These are phyloP conservation scores for Zelleria hepariella DNA, from an alignment of 2,888 invertebrate species.

Conservation along the genomic window DNA sequence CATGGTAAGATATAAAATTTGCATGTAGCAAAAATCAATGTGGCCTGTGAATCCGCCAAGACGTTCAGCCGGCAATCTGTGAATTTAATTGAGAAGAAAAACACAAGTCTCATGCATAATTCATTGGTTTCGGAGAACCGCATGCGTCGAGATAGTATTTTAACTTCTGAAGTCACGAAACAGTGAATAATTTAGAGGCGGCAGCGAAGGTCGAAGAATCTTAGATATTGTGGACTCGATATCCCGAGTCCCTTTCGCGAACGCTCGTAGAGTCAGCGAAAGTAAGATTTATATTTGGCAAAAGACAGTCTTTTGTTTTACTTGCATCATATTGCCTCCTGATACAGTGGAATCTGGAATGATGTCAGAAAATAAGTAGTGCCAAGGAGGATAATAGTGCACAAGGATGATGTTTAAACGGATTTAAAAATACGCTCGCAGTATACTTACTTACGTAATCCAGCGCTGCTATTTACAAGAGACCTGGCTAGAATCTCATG, in stretches of 20 bases:
- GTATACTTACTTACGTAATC: background rate
- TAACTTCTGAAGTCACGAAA: conserved; percentile 36
- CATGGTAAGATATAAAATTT: background rate
- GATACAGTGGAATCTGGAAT: too few species aligned
- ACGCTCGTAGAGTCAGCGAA: too few species aligned
- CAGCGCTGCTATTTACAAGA: background rate
- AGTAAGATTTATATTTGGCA: too few species aligned
- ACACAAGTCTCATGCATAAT: conserved; percentile 48
- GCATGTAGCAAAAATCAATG: background rate
- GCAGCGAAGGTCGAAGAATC: background rate
- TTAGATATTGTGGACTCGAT: conserved; percentile 14
- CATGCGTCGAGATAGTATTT: conserved; percentile 49
- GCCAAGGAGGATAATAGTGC: too few species aligned
- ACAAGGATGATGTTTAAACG: background rate
- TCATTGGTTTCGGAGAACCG: conserved; percentile 43
- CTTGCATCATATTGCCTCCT: too few species aligned
- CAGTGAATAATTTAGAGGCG: conserved; percentile 46
- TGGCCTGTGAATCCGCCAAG: conserved; percentile 6
- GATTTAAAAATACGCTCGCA: background rate
- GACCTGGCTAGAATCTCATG: conserved; percentile 26
- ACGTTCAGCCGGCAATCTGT: background rate
- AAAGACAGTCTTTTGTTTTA: too few species aligned
- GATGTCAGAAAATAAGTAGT: conserved; percentile 2
- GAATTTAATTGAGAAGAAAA: conserved; percentile 43
- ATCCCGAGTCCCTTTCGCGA: conserved; percentile 1